A percentile compares a stretch with the other conserved stretches of the same genome.
Conservation (phyloP, 2,797 vertebrate species). For the Ceyx erithaca region DNA sequence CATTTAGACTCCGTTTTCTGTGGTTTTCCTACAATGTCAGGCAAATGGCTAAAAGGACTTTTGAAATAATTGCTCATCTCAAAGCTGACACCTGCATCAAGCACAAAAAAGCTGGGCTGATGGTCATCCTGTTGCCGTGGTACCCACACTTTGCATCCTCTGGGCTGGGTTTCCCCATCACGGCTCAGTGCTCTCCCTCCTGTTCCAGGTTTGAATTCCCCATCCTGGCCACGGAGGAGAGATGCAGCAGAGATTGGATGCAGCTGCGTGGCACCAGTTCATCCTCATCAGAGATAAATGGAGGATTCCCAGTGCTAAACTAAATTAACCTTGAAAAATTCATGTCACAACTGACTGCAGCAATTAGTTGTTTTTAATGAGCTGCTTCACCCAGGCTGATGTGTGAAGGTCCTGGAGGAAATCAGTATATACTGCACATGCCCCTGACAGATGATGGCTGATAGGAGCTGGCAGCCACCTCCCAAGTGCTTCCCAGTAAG, state of each 20-base stretch:
- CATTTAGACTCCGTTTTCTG: accelerated
- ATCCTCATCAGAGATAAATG: not conserved
- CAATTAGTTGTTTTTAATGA: conserved; percentile 64
- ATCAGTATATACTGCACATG: not conserved
- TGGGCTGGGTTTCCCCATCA: not conserved
- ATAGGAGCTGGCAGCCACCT: not conserved
- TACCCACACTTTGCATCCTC: not conserved
- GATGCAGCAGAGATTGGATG: not conserved
- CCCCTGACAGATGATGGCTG: not conserved
- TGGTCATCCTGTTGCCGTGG: not conserved
- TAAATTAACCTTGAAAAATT: conserved; percentile 65
- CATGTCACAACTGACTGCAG: conserved; percentile 49
- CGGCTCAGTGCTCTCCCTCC: not conserved
- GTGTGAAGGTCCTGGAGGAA: conserved; percentile 46
- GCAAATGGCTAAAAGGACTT: not conserved
- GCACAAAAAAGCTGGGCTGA: not conserved
- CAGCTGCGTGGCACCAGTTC: accelerated
- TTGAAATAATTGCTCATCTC: not conserved
- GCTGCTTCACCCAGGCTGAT: conserved; percentile 19
- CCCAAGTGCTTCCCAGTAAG: not conserved
- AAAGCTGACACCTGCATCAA: not conserved
- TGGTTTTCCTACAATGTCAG: not conserved
- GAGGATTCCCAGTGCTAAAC: not conserved
- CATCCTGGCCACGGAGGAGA: accelerated
- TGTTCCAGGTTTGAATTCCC: not conserved